Conservation (phyloP, 2,113 vertebrate genomes). For the Galemys pyrenaicus region DNA sequence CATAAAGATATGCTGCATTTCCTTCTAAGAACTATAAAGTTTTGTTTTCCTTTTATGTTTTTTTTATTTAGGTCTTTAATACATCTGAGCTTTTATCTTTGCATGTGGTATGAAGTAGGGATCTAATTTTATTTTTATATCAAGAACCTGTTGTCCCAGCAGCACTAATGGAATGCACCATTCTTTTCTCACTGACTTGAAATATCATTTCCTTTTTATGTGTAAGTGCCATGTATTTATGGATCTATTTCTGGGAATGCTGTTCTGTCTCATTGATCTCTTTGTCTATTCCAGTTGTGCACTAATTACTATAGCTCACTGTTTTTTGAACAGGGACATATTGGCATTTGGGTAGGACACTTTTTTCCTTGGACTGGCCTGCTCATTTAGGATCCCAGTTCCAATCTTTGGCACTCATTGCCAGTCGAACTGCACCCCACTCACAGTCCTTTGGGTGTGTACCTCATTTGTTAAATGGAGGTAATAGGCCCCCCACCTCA, state of each 20-base stretch:
- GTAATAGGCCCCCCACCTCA: background rate
- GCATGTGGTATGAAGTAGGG: background rate
- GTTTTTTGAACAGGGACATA: constrained; percentile 22
- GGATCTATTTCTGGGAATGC: constrained; percentile 7
- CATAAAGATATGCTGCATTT: background rate
- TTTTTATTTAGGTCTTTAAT: constrained; percentile 4
- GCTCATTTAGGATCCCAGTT: background rate
- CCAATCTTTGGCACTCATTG: background rate
- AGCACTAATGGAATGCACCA: background rate
- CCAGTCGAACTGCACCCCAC: background rate
- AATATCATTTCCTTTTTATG: background rate
- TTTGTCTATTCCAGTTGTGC: constrained; percentile 21
- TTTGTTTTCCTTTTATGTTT: constrained; percentile 25
- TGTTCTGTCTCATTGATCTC: constrained; percentile 29
- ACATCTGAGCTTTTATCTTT: background rate
- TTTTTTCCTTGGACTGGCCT: background rate
- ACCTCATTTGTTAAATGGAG: background rate
- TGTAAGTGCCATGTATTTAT: constrained; percentile 3
- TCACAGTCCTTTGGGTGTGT: background rate
- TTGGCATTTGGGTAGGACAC: background rate
- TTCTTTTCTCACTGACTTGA: background rate
- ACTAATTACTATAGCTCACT: constrained; percentile 1
- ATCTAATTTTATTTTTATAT: background rate
- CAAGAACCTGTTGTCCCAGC: background rate
- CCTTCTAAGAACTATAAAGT: background rate